phyloP scores from a whole-genome alignment of 2,888 invertebrate species.

The Melitaea athalia region DNA sequence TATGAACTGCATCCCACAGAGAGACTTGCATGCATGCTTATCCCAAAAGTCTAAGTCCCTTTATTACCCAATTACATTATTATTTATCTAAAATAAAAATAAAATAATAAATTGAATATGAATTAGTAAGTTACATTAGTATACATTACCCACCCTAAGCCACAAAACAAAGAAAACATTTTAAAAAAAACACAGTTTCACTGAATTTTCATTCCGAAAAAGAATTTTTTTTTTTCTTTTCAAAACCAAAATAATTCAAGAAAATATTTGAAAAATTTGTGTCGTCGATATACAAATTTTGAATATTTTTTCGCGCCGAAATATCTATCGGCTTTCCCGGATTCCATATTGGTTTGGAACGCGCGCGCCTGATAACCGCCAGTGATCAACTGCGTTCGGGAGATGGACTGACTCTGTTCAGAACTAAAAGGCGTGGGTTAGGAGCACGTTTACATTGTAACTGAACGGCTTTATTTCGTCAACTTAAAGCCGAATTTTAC shows the following conservation, averaged over 20 bases:
- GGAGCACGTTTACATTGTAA: constrained; percentile 40
- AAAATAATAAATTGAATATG: background rate
- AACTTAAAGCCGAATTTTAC: background rate
- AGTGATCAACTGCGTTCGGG: constrained; percentile 60
- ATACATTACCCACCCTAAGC: constrained; percentile 30
- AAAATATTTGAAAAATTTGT: background rate
- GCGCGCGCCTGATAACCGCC: constrained; percentile 62
- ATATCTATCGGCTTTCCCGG: constrained; percentile 5
- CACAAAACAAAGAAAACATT: constrained; percentile 25
- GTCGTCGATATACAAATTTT: background rate
- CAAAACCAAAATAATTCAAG: background rate
- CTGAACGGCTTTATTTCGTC: constrained; percentile 13
- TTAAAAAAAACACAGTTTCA: constrained; percentile 26
- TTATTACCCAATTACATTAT: too few species aligned
- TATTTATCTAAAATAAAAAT: background rate
- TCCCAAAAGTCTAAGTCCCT: too few species aligned
- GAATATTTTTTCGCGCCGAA: constrained; percentile 5
- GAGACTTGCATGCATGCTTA: background rate
- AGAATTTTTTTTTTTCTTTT: background rate
- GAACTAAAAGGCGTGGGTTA: constrained; percentile 71
- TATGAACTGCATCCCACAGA: background rate
- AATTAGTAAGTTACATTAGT: background rate
- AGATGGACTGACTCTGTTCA: constrained; percentile 58
- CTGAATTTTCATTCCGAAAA: constrained; percentile 16
- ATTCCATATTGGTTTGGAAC: constrained; percentile 43